These are phyloP conservation scores for Drosophila tripunctata DNA, from an alignment of 2,888 invertebrate genomes.

Conservation along the genomic window DNA sequence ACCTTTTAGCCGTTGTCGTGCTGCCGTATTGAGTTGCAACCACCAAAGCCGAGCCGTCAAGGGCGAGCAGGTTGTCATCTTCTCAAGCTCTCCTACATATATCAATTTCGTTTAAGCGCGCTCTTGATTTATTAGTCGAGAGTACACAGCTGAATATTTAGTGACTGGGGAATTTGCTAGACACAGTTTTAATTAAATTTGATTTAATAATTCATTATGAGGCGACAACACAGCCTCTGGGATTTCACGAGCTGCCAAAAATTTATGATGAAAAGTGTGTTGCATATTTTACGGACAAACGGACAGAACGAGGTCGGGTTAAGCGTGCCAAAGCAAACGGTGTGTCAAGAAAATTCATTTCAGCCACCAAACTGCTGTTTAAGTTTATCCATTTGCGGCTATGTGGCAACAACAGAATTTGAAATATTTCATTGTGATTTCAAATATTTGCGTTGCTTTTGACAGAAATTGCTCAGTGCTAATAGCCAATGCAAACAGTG, in stretches of 20 bases:
- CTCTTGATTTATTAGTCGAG: conserved; percentile 63
- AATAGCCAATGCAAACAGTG: background rate
- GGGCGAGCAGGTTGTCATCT: background rate
- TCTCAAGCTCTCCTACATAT: conserved; percentile 12
- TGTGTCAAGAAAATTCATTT: conserved; percentile 22
- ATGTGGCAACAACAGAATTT: background rate
- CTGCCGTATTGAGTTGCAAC: conserved; percentile 38
- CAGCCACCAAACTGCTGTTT: background rate
- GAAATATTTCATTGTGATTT: background rate
- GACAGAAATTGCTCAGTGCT: too few relatives aligned
- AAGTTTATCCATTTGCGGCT: background rate
- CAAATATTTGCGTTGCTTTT: background rate
- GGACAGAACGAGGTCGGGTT: background rate
- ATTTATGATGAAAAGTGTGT: conserved; percentile 56
- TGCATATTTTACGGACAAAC: conserved; percentile 63
- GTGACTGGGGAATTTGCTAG: conserved; percentile 46
- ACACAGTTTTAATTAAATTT: conserved; percentile 76
- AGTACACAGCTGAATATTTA: conserved; percentile 25
- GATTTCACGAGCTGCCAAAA: conserved; percentile 45
- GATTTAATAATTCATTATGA: conserved; percentile 69
- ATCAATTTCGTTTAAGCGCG: conserved; percentile 53
- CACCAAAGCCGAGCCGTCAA: conserved; percentile 4
- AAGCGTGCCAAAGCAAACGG: conserved; percentile 17
- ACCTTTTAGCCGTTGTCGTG: conserved; percentile 9
- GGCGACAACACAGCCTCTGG: conserved; percentile 2